Conservation (phyloP, 2,888 invertebrate genomes). For the Leptinotarsa tumamoca region DNA sequence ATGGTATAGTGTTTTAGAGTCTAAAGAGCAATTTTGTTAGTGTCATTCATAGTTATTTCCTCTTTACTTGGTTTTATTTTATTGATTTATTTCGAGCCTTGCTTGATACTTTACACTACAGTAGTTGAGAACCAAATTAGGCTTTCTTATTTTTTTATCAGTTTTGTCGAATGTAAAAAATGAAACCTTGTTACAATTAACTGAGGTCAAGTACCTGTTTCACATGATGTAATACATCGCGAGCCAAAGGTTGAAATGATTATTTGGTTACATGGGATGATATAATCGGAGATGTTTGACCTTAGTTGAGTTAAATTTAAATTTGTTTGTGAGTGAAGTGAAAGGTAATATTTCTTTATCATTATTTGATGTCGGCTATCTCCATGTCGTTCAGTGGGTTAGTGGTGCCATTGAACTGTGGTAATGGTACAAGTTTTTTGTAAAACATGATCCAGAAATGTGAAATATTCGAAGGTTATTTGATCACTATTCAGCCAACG, state of each 20-base stretch:
- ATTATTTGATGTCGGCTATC: conserved; percentile 2
- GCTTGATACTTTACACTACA: background rate
- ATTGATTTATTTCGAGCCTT: too few relatives aligned
- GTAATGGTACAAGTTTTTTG: too few relatives aligned
- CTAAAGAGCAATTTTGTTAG: too few relatives aligned
- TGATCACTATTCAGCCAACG: background rate
- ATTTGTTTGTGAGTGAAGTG: background rate
- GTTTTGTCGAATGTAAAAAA: background rate
- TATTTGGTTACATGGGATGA: background rate
- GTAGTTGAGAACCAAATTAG: background rate
- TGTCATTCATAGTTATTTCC: too few relatives aligned
- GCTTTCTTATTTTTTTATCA: background rate
- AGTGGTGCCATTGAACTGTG: conserved; percentile 13
- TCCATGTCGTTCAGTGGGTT: background rate
- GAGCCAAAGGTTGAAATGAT: background rate
- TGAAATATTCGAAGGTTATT: background rate
- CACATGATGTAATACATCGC: conserved; percentile 10
- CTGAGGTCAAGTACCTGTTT: conserved; percentile 18
- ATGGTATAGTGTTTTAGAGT: too few relatives aligned
- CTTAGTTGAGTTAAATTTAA: background rate
- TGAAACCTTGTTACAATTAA: conserved; percentile 2
- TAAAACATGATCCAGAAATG: background rate
- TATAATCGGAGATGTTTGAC: conserved; percentile 4
- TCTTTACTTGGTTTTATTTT: too few relatives aligned
- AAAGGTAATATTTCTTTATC: background rate